Base-by-base conservation (phyloP, 2,113 vertebrate genomes). In the Sclerurus mexicanus region DNA sequence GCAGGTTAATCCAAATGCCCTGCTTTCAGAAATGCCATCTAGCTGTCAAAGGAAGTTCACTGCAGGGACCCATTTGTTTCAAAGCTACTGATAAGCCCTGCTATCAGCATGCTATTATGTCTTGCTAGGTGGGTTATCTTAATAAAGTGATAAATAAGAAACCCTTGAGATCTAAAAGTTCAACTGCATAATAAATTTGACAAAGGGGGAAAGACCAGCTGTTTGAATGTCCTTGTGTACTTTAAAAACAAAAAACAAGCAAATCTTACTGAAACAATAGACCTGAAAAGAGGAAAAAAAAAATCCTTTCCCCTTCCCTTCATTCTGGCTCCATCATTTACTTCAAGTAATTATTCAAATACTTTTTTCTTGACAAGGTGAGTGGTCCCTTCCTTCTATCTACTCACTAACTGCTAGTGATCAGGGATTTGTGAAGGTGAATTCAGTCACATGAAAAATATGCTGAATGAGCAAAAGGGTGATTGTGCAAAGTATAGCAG, bases 1-100 rank as follows among this genome's bases (percentile, higher is more conserved):
- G 39, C 71, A 66, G 56, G 56, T 85, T 87, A 89, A 89, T 85
- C 42, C 60, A 72, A 85, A 69, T 53, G 44, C 55, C 30, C 46
- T 64, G 37, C 47, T 78, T 83, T 95, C 77, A 94, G 72, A 89
- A 91, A 82, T 96, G 82, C 83, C 63, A 77, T 83, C 60, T 94
- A 85, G 84, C 82, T 95, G 92, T 97, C 94, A 96, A 80, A 95
- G 82, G 76, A 95, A 87, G 95, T 72, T 93, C 71, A 63, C 63
- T 80, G n/a, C 68, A 75, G 64, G 71, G 82, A 85, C 40, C 30
- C 64, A 40, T 87, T 87, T 94, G 74, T 95, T 93, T 93, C 68
- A 88, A 94, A 92, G 46, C 40, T 94, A 50, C 75, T 87, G 93
- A 91, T 85, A 95, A 95, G 27, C 66, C 20, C 24, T 73, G 39